These are phyloP conservation scores for Drosophila triauraria DNA, from an alignment of 1,140 invertebrate species.

Conservation along the genomic window DNA sequence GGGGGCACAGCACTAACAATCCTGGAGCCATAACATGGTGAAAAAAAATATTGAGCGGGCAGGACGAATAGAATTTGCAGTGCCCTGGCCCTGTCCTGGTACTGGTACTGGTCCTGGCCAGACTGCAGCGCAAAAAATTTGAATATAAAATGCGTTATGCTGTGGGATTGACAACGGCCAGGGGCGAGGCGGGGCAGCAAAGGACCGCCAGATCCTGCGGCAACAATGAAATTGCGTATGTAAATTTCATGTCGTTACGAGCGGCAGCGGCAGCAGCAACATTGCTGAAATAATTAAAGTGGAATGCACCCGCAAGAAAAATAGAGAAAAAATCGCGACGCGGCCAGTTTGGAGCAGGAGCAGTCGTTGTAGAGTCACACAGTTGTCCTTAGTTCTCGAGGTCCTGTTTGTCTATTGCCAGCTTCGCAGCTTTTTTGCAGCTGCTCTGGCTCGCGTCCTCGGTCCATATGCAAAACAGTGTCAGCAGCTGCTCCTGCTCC, in stretches of 20 bases:
- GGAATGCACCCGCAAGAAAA: slow-evolving; percentile 64
- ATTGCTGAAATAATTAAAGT: slow-evolving; percentile 83
- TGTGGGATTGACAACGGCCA: slow-evolving; percentile 26
- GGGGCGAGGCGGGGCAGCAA: slow-evolving; percentile 4
- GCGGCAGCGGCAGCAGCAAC: slow-evolving; percentile 60
- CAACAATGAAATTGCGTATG: slow-evolving; percentile 84
- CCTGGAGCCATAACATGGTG: slow-evolving; percentile 26
- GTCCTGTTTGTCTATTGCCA: slow-evolving; percentile 62
- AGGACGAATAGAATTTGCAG: slow-evolving; percentile 60
- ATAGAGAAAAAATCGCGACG: slow-evolving; percentile 40
- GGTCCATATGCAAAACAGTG: slow-evolving; percentile 76
- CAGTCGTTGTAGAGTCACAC: slow-evolving; percentile 8
- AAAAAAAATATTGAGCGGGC: slow-evolving; percentile 30
- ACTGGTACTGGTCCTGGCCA: slow-evolving; percentile 20
- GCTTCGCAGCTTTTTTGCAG: slow-evolving; percentile 57
- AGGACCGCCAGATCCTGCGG: slow-evolving; percentile 71
- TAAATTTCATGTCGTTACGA: slow-evolving; percentile 83
- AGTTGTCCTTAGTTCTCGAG: slow-evolving; percentile 41
- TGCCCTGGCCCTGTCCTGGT: slow-evolving; percentile 22
- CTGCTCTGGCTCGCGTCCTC: slow-evolving; percentile 39
- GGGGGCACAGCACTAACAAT: slow-evolving; percentile 24
- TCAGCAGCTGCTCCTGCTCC: slow-evolving; percentile 55
- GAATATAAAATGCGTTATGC: slow-evolving; percentile 82
- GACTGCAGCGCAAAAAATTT: slow-evolving; percentile 76
- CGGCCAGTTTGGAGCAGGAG: slow-evolving; percentile 25